Percentiles rank a stretch among this genome's conserved stretches.
Conservation (phyloP, 1,140 invertebrate genomes). For the Drosophila micromelanica region DNA sequence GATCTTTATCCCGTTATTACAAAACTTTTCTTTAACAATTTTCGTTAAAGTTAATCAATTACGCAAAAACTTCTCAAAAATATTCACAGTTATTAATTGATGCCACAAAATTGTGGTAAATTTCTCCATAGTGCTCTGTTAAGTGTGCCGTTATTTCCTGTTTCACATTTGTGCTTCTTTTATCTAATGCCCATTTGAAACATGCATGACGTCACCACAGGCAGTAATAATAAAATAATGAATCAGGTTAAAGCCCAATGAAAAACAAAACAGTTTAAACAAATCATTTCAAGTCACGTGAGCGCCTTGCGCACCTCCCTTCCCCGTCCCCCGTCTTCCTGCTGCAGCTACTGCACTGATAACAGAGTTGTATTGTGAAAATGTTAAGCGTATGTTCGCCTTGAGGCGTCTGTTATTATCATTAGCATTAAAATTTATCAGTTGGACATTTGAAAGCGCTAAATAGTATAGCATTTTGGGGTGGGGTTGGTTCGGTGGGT, state of each 20-base stretch:
- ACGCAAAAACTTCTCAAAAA: too few species aligned
- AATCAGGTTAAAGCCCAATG: constrained; percentile 2
- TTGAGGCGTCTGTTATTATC: neutral
- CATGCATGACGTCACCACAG: constrained; percentile 9
- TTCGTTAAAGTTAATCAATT: too few species aligned
- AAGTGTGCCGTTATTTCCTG: constrained; percentile 31
- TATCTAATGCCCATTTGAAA: constrained; percentile 9
- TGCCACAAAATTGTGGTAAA: too few species aligned
- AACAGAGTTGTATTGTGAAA: neutral
- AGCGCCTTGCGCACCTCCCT: neutral
- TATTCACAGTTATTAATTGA: too few species aligned
- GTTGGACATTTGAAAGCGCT: constrained; percentile 18
- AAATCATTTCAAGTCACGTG: constrained; percentile 14
- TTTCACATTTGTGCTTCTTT: neutral
- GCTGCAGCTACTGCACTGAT: constrained; percentile 2
- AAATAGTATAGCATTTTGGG: constrained; percentile 23
- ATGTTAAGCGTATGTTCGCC: constrained; percentile 8
- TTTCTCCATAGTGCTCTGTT: neutral
- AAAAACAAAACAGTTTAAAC: neutral
- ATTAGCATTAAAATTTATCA: constrained; percentile 12
- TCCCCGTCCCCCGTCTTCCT: neutral
- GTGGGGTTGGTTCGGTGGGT: neutral
- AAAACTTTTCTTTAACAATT: too few species aligned
- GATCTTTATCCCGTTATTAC: too few species aligned
- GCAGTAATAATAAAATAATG: constrained; percentile 4